These are phyloP conservation scores for Latrodectus hesperus DNA, from an alignment of 2,888 invertebrate genomes.

Conservation along the genomic window DNA sequence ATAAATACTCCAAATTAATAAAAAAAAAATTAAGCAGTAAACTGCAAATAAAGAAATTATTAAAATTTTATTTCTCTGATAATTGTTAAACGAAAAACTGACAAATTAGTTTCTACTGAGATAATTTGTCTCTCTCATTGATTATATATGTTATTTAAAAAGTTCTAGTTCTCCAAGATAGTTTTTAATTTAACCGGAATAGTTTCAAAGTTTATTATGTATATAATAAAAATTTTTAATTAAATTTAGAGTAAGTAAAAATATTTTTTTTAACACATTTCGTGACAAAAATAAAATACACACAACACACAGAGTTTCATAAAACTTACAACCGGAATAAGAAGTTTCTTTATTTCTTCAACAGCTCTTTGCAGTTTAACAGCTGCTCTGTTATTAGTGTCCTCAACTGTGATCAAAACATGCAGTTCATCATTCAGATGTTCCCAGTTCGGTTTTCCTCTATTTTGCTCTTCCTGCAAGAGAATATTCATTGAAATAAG, in stretches of 20 bases:
- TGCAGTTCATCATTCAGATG: conserved; percentile 99
- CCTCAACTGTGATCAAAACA: conserved; percentile 98
- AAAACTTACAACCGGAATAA: conserved; percentile 88
- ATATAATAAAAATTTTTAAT: neutral
- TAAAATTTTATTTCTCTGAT: no score
- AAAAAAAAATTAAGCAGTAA: no score
- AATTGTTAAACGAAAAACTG: no score
- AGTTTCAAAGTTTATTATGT: no score
- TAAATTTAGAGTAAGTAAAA: neutral
- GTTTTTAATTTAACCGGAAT: no score
- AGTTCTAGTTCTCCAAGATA: no score
- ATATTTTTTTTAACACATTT: neutral
- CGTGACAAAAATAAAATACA: neutral
- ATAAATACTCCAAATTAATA: no score
- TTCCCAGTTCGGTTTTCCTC: conserved; percentile 99
- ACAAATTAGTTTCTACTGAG: no score
- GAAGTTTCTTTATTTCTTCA: conserved; percentile 97
- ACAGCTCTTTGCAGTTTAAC: conserved; percentile 96
- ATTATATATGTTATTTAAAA: no score
- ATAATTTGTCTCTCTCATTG: no score
- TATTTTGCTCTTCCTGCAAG: conserved; percentile 95
- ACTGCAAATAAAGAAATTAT: no score
- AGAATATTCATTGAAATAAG: neutral
- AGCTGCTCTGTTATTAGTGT: conserved; percentile 96
- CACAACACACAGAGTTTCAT: neutral